phyloP scores from a whole-genome alignment of 2,113 vertebrate species.

The Boulengeromyrus knoepffleri region DNA sequence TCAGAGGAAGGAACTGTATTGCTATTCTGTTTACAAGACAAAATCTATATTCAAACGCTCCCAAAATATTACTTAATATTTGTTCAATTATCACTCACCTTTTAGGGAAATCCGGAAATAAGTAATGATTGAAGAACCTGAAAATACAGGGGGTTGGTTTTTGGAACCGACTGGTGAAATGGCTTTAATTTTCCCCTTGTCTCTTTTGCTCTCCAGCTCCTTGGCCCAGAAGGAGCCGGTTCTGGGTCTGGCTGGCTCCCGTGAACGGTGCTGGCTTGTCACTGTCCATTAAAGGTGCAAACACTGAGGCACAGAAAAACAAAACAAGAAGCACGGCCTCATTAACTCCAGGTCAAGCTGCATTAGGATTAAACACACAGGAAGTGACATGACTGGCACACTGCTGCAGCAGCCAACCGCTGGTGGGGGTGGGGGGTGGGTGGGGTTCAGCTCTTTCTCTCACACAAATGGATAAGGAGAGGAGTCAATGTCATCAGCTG shows the following conservation, averaged over 20 bases:
- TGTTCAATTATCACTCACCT: not conserved
- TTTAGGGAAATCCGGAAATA: not conserved
- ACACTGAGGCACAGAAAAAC: conserved; percentile 34
- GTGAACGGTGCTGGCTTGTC: conserved; percentile 42
- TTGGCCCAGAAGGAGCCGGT: not conserved
- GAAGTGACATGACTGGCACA: conserved; percentile 31
- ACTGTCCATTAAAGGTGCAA: conserved; percentile 46
- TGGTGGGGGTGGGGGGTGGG: not conserved
- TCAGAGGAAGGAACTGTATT: not conserved
- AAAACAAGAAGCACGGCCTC: conserved; percentile 48
- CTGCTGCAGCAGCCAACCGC: not conserved
- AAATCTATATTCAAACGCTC: not conserved
- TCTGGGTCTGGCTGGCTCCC: conserved; percentile 4
- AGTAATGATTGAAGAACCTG: not conserved
- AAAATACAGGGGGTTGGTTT: not conserved
- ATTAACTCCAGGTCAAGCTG: conserved; percentile 57
- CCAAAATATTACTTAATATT: not conserved
- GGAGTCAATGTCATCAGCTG: not conserved
- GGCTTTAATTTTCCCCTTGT: not conserved
- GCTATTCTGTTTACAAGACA: not conserved
- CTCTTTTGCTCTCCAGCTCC: conserved; percentile 28
- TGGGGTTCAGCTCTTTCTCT: not conserved
- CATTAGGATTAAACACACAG: conserved; percentile 47
- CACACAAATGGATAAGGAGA: not conserved
- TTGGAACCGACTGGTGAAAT: not conserved